Evolutionary conservation across 2,888 invertebrate species (phyloP).

Genomic region (Aspidapion aeneum): DNA sequence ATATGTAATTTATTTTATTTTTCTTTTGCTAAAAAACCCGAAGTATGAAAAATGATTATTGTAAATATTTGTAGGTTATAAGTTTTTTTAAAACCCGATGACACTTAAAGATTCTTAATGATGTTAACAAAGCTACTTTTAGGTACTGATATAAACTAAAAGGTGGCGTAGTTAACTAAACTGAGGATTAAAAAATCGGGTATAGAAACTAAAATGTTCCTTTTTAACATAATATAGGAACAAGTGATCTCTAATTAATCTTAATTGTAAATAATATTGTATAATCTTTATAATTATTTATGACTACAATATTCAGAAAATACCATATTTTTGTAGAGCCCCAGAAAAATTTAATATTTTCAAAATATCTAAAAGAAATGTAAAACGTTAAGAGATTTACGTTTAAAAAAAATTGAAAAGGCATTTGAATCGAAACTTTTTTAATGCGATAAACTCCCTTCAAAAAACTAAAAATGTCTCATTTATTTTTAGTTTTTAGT

Average conservation of each 20-base stretch:
- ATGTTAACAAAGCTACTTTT: too few species aligned
- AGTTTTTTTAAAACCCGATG: slow-evolving; percentile 16
- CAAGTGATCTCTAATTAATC: background rate
- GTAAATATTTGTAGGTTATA: slow-evolving; percentile 27
- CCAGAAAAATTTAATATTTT: background rate
- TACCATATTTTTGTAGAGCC: background rate
- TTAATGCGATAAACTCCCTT: slow-evolving; percentile 2
- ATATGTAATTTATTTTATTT: slow-evolving; percentile 10
- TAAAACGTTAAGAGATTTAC: background rate
- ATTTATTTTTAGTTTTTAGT: background rate
- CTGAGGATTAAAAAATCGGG: background rate
- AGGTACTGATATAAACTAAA: too few species aligned
- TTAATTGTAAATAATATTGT: background rate
- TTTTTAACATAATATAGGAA: background rate
- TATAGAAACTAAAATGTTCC: background rate
- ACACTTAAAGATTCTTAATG: background rate
- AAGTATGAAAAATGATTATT: slow-evolving; percentile 21
- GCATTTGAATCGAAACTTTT: slow-evolving; percentile 12
- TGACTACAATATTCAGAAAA: background rate
- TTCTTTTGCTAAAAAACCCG: too few species aligned
- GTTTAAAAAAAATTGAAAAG: slow-evolving; percentile 18
- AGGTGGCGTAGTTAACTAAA: too few species aligned
- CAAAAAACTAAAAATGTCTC: background rate
- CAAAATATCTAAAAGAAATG: background rate
- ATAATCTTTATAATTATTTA: background rate